phyloP scores from a whole-genome alignment of 1,140 invertebrate genomes.

The Tetraneura akinire region DNA sequence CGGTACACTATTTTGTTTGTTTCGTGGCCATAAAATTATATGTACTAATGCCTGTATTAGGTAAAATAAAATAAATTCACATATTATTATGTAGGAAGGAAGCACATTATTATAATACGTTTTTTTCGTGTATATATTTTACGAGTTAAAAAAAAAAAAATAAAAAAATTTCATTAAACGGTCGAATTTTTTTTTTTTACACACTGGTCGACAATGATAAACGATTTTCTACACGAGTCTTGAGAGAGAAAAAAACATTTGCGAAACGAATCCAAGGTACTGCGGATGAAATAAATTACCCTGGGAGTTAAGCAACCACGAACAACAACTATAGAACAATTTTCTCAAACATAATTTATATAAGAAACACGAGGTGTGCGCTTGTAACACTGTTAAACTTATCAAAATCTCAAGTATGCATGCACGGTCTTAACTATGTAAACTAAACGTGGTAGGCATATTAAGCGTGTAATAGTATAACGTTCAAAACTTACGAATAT shows the following conservation, averaged over 20 bases:
- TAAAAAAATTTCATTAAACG: too few species aligned
- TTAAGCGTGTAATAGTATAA: too few species aligned
- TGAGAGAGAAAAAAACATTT: background rate
- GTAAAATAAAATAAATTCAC: too few species aligned
- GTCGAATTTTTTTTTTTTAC: conserved; percentile 21
- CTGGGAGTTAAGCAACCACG: conserved; percentile 5
- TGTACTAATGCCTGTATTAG: too few species aligned
- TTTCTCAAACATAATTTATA: background rate
- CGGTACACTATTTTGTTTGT: too few species aligned
- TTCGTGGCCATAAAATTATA: too few species aligned
- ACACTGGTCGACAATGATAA: conserved; percentile 26
- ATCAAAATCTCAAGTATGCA: background rate
- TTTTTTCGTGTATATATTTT: too few species aligned
- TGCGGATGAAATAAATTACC: conserved; percentile 34
- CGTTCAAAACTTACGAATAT: too few species aligned
- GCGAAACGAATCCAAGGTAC: conserved; percentile 23
- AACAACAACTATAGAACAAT: conserved; percentile 2
- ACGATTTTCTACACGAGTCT: conserved; percentile 13
- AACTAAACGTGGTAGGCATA: too few species aligned
- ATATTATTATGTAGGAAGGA: too few species aligned
- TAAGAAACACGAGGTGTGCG: background rate
- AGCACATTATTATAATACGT: too few species aligned
- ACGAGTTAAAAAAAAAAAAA: conserved; percentile 1
- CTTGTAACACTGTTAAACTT: background rate
- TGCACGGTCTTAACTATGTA: too few species aligned